Conservation (phyloP, 2,888 invertebrate species). For the Zaprionus bogoriensis region DNA sequence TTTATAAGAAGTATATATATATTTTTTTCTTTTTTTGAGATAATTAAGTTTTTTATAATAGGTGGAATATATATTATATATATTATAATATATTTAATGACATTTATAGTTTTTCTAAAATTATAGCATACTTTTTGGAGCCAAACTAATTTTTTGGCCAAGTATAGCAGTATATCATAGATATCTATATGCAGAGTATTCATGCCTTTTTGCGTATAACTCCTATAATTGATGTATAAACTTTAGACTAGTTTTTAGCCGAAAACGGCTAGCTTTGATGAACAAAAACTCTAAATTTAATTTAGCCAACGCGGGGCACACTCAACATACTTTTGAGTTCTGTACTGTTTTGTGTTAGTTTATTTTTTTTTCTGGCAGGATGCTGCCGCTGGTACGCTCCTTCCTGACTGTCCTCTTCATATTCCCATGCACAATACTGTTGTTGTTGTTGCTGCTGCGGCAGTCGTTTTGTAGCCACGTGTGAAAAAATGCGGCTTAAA, state of each 20-base stretch:
- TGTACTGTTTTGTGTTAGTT: slow-evolving; percentile 3
- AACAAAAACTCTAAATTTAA: slow-evolving; percentile 30
- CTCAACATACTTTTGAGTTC: slow-evolving; percentile 39
- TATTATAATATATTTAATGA: too few relatives aligned
- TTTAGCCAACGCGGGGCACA: slow-evolving; percentile 26
- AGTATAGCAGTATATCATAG: too few relatives aligned
- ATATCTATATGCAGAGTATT: too few relatives aligned
- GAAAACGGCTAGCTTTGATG: slow-evolving; percentile 8
- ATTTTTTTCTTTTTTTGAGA: too few relatives aligned
- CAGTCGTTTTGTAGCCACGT: slow-evolving; percentile 63
- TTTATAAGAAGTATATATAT: too few relatives aligned
- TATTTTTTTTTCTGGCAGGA: slow-evolving; percentile 3
- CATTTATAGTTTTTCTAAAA: too few relatives aligned
- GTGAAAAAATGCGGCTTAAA: slow-evolving; percentile 76
- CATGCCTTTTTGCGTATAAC: too few relatives aligned
- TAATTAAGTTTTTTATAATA: too few relatives aligned
- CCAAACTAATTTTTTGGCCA: too few relatives aligned
- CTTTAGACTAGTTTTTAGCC: slow-evolving; percentile 1
- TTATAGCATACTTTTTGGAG: too few relatives aligned
- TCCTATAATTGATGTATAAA: neutral
- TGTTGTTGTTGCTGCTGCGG: slow-evolving; percentile 9
- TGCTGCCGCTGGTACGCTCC: slow-evolving; percentile 14
- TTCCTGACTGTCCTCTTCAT: slow-evolving; percentile 26
- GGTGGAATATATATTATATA: too few relatives aligned
- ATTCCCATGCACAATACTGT: slow-evolving; percentile 15